Percentiles rank a stretch among this genome's conserved stretches.
phyloP scores from a whole-genome alignment of 2,888 invertebrate genomes.

The Mallateleia sp. region DNA sequence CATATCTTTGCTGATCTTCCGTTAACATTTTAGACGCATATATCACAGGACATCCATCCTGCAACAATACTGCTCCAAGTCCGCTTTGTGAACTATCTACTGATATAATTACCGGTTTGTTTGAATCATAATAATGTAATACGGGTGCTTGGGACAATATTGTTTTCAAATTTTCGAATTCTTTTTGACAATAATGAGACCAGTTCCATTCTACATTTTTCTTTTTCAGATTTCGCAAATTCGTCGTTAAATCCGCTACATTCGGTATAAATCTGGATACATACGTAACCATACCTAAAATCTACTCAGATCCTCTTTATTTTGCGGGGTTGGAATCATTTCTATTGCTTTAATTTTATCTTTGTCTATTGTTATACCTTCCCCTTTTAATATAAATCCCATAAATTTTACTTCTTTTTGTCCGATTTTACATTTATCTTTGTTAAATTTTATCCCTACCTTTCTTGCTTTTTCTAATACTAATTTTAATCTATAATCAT shows the following conservation, averaged over 20 bases:
- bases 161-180: slow-evolving; percentile 74
- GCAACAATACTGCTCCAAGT: slow-evolving; percentile 75
- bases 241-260: slow-evolving; percentile 66
- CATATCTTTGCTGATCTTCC: slow-evolving; percentile 77
- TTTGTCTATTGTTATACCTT: slow-evolving; percentile 62
- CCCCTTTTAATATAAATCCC: slow-evolving; percentile 49
- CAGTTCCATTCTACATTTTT: slow-evolving; percentile 81
- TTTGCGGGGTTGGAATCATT: slow-evolving; percentile 45
- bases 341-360: slow-evolving; percentile 68
- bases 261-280: slow-evolving; percentile 82
- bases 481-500: slow-evolving; percentile 26
- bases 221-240: slow-evolving; percentile 76
- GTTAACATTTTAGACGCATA: slow-evolving; percentile 81
- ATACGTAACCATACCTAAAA: slow-evolving; percentile 81
- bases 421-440: slow-evolving; percentile 46
- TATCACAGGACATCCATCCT: slow-evolving; percentile 79
- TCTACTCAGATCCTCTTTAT: slow-evolving; percentile 49
- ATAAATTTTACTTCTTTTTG: slow-evolving; percentile 48
- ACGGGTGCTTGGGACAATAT: slow-evolving; percentile 53
- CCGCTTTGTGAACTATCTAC: slow-evolving; percentile 64
- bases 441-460: slow-evolving; percentile 54
- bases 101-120: slow-evolving; percentile 39
- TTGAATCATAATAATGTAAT: slow-evolving; percentile 48
- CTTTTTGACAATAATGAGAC: slow-evolving; percentile 76
- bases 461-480: slow-evolving; percentile 56